Conservation (phyloP, 2,797 vertebrate species). For the Anas georgica region DNA sequence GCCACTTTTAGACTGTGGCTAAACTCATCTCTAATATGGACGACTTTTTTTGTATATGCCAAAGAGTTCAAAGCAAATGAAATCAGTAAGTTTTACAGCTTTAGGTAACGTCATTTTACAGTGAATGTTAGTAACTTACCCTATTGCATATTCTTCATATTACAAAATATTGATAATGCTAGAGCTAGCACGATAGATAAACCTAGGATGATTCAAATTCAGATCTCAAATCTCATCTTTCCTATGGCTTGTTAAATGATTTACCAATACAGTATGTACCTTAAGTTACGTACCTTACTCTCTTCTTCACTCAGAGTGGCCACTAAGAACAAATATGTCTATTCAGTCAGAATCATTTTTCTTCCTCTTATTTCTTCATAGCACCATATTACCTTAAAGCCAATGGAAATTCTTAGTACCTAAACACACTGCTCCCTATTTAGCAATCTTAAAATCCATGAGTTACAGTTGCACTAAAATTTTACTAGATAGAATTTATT, state of each 20-base stretch:
- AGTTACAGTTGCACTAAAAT: neutral
- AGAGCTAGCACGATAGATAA: neutral
- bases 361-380: neutral
- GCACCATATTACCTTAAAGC: neutral
- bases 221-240: neutral
- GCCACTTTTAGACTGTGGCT: neutral
- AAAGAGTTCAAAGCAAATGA: neutral
- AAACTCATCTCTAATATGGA: neutral
- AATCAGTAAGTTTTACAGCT: neutral
- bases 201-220: neutral
- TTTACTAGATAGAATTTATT: neutral
- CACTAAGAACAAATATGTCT: neutral
- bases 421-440: neutral
- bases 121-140: neutral
- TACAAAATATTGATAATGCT: neutral
- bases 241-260: neutral
- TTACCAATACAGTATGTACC: neutral
- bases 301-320: neutral
- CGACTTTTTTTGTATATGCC: neutral
- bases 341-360: neutral
- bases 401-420: neutral
- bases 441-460: neutral
- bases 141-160: neutral
- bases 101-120: neutral
- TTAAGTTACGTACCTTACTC: neutral